Base-by-base conservation (phyloP, 2,797 vertebrate species). In the Vultur gryphus region DNA sequence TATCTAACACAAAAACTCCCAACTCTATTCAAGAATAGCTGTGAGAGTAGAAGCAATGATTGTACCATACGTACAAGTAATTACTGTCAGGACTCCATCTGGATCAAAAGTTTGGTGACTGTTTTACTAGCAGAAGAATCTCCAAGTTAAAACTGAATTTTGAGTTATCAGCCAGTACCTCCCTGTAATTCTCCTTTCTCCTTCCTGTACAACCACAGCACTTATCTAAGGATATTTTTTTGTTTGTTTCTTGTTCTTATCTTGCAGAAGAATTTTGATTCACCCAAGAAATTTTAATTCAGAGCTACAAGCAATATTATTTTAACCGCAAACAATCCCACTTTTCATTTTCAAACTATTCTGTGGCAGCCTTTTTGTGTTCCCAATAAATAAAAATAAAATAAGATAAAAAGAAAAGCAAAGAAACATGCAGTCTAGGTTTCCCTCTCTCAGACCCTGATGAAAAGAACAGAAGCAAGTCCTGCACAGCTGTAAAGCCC, bases 1-100 rank as follows among this genome's bases (percentile, higher is more conserved):
- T 92, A 92, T 19, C 80, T 73, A 95, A 91, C 95, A 97, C 92
- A 91, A 95, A 97, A 96, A 62, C 91, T 96, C 48, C 69, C 86
- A 82, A 71, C 90, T 89, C 94, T 49, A 78, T 93, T 89, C 91
- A 54, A 76, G 82, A 94, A 97, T 48, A 75, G 48, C 87, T 82
- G 73, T 33, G 86, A 65, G 77, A 92, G 87, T 29, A 90, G 84
- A 24, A 96, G 62, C 31, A 4, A 64, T 23, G 82, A 87, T 49
- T 93, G 81, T 11, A 95, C 90, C 94, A 84, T 61, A 72, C 69
- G 66, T 46, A 90, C 87, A 48, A 94, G 87, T 71, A 95, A 80
- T 91, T 94, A 92, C 76, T 97, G 94, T 87, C 70, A 94, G 90
- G 89, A 78, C 90, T 96, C 94, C 41, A 79, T 91, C 94, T 96